phyloP scores from a whole-genome alignment of 2,113 vertebrate species.

The Ploceus nigricollis region DNA sequence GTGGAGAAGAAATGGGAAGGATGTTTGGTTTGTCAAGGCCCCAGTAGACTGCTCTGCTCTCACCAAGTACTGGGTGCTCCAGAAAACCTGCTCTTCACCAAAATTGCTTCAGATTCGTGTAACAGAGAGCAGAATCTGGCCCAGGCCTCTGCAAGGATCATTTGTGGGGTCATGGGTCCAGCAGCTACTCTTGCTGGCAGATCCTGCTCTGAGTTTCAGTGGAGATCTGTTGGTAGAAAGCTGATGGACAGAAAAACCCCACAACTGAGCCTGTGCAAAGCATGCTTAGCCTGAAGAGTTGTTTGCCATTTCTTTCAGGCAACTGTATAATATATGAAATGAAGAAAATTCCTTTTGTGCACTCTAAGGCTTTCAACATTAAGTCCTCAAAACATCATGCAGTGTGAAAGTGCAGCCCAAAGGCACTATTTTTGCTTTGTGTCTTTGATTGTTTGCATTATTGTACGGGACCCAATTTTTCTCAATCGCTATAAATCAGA shows the following conservation, averaged over 20 bases:
- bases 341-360: slow-evolving; percentile 37
- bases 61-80: background rate
- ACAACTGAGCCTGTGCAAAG: background rate
- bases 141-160: background rate
- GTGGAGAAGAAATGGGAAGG: background rate
- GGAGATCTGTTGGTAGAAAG: background rate
- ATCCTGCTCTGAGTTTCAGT: background rate
- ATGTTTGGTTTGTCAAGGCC: background rate
- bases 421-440: slow-evolving; percentile 34
- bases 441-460: slow-evolving; percentile 56
- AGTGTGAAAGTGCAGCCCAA: background rate
- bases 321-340: slow-evolving; percentile 35
- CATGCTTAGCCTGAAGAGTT: background rate
- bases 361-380: slow-evolving; percentile 15
- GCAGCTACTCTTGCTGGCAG: background rate
- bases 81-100: background rate
- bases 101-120: background rate
- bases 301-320: slow-evolving; percentile 48
- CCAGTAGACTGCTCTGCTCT: background rate
- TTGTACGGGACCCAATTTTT: slow-evolving; percentile 46
- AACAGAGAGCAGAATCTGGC: background rate
- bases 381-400: slow-evolving; percentile 4
- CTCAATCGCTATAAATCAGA: slow-evolving; percentile 59
- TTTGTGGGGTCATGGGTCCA: background rate
- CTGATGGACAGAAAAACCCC: background rate